phyloP scores from a whole-genome alignment of 1,140 invertebrate species.

The Lepidurus packardi region DNA sequence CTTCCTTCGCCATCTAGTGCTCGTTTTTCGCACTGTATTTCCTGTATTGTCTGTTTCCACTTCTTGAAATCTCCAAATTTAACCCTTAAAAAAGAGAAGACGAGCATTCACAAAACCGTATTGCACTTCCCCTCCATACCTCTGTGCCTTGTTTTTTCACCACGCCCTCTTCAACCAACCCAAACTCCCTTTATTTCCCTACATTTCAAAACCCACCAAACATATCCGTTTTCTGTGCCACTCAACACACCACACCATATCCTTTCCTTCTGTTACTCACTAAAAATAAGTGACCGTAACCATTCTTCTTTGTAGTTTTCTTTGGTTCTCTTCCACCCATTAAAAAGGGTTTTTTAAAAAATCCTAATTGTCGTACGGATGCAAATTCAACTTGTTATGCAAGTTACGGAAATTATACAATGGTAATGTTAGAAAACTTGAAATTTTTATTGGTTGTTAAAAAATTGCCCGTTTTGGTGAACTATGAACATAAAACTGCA shows the following conservation, averaged over 20 bases:
- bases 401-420: conserved; percentile 3
- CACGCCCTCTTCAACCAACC: background rate
- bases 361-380: conserved; percentile 11
- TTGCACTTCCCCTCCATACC: background rate
- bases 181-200: background rate
- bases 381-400: conserved; percentile 19
- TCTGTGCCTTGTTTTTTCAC: background rate
- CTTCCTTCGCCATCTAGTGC: background rate
- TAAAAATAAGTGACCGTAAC: background rate
- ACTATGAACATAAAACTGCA: background rate
- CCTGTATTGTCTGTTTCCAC: background rate
- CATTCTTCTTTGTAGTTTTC: background rate
- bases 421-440: background rate
- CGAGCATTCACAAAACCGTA: background rate
- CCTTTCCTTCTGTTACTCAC: background rate
- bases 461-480: background rate
- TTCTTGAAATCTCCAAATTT: background rate
- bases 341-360: background rate
- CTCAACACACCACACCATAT: background rate
- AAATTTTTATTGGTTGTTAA: conserved; percentile 6
- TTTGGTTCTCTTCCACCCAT: background rate
- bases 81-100: background rate
- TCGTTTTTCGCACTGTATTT: background rate
- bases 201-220: background rate
- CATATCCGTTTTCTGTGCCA: conserved; percentile 7